A percentile compares a stretch with the other conserved stretches of the same genome.
Conservation (phyloP, 2,888 invertebrate species). For the Ariolimax columbianus region DNA sequence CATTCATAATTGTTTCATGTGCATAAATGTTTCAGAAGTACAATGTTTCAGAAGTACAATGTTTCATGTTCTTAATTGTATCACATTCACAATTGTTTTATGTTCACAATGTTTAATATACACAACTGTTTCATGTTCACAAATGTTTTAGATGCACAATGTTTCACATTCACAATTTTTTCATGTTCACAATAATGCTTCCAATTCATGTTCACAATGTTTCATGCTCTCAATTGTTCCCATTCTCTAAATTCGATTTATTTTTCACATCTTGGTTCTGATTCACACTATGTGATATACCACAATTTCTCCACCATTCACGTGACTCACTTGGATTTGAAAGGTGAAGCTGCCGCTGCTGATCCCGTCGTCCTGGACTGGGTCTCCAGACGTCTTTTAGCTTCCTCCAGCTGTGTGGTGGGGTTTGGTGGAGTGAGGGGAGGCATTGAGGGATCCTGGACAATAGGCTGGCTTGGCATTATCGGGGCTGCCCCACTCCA, state of each 20-base stretch:
- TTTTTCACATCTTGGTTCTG: background rate
- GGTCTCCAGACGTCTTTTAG: conserved; percentile 84
- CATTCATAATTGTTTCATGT: too few species aligned
- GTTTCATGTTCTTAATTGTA: too few species aligned
- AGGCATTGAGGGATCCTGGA: conserved; percentile 83
- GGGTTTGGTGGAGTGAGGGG: conserved; percentile 85
- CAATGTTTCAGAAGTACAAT: too few species aligned
- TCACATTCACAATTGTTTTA: too few species aligned
- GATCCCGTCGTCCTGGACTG: conserved; percentile 76
- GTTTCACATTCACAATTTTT: too few species aligned
- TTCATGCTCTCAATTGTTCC: too few species aligned
- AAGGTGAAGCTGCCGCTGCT: conserved; percentile 58
- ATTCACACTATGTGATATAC: background rate
- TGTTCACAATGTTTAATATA: too few species aligned
- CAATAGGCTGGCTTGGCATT: conserved; percentile 76
- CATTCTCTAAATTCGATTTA: background rate
- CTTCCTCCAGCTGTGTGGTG: conserved; percentile 87
- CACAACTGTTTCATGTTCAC: too few species aligned
- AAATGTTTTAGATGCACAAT: too few species aligned
- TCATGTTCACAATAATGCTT: too few species aligned
- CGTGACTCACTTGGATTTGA: conserved; percentile 75
- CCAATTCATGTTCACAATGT: too few species aligned
- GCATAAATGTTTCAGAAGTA: too few species aligned
- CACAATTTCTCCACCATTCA: background rate
- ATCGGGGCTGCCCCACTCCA: conserved; percentile 61